Conservation (phyloP, 30 jellyfish, hydroid and myxozoan species). For the Turritopsis rubra region DNA sequence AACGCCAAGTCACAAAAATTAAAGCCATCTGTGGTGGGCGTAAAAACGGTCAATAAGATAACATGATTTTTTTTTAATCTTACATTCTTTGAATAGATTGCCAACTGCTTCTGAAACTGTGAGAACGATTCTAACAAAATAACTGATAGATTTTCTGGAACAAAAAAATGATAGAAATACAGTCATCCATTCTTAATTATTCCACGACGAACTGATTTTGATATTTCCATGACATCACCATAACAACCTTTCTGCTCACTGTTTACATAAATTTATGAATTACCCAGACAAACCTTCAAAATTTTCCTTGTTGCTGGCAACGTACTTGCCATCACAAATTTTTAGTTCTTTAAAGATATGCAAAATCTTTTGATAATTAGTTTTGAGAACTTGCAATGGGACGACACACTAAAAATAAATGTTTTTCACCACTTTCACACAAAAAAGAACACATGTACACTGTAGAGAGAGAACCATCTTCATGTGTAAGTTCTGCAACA, state of each 20-base stretch:
- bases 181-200: too few species aligned
- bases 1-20: too few species aligned
- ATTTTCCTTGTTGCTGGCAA: conserved; percentile 1
- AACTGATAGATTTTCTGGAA: conserved; percentile 4
- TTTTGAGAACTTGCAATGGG: conserved; percentile 10
- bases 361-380: conserved; percentile 15
- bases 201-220: too few species aligned
- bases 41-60: neutral
- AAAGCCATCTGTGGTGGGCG: too few species aligned
- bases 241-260: neutral
- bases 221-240: neutral
- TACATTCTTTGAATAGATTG: neutral
- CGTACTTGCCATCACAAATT: neutral
- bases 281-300: conserved; percentile 12
- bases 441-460: too few species aligned
- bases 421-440: neutral
- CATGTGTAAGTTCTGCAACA: too few species aligned
- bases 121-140: conserved; percentile 1
- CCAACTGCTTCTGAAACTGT: conserved; percentile 17
- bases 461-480: too few species aligned
- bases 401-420: conserved; percentile 7
- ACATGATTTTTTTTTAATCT: neutral
- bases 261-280: neutral
- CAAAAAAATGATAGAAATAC: neutral
- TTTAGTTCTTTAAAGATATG: neutral